phyloP scores from a whole-genome alignment of 1,140 invertebrate species.

The Sinonovacula constricta region DNA sequence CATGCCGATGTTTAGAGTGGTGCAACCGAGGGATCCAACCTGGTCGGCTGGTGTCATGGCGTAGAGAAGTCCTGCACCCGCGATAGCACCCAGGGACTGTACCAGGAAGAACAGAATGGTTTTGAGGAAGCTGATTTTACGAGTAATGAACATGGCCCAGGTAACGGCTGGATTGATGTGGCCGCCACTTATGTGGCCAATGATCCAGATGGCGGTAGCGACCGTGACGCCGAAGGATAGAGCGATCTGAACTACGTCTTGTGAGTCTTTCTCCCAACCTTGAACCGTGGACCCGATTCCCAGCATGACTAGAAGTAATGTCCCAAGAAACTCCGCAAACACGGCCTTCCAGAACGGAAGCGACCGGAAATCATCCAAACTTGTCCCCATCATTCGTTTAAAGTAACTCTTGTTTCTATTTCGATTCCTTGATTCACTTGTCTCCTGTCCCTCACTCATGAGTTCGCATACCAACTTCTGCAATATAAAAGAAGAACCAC shows the following conservation, averaged over 20 bases:
- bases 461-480: no score
- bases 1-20: neutral
- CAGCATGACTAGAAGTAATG: conserved; percentile 89
- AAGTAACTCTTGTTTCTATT: no score
- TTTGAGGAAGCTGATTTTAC: neutral
- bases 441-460: no score
- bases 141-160: neutral
- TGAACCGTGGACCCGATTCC: conserved; percentile 85
- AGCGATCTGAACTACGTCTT: neutral
- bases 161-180: neutral
- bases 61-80: neutral
- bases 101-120: neutral
- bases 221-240: neutral
- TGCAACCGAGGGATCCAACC: neutral
- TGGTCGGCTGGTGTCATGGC: neutral
- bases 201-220: neutral
- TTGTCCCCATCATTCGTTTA: conserved; percentile 15
- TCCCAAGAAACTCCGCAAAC: conserved; percentile 90
- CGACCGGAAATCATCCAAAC: conserved; percentile 45
- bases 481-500: no score
- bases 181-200: neutral
- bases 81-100: neutral
- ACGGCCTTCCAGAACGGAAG: conserved; percentile 37
- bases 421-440: no score
- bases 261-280: neutral